These are phyloP conservation scores for Phalacrocorax pelagicus DNA, from an alignment of 2,113 vertebrate species.

Conservation along the genomic window DNA sequence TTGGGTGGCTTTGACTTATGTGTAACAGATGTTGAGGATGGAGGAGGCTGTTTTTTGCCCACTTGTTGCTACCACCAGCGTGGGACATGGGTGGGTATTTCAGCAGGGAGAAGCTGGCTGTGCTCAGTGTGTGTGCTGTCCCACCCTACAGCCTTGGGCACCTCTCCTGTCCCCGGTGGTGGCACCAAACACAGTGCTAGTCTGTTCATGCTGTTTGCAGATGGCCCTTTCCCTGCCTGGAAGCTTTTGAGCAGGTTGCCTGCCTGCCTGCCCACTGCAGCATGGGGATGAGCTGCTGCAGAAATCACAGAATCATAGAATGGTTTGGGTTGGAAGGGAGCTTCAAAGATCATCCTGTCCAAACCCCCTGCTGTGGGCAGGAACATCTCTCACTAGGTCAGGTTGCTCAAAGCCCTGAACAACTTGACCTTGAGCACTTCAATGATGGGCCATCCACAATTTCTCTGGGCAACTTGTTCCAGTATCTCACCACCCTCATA, in stretches of 20 bases:
- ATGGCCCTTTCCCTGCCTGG: background rate
- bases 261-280: background rate
- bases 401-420: background rate
- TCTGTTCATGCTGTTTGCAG: background rate
- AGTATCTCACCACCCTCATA: background rate
- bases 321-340: background rate
- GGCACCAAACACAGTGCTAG: background rate
- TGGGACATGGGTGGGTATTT: background rate
- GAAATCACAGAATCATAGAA: background rate
- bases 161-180: background rate
- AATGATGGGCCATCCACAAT: background rate
- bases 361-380: background rate
- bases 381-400: background rate
- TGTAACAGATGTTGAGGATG: background rate
- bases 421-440: background rate
- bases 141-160: background rate
- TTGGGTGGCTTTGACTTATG: background rate
- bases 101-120: background rate
- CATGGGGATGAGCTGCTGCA: rapidly evolving
- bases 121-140: background rate
- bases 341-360: background rate
- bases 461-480: background rate
- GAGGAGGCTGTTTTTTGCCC: background rate
- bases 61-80: background rate
- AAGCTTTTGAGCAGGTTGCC: background rate